A percentile compares a stretch with the other conserved stretches of the same genome.
phyloP scores from a whole-genome alignment of 2,113 vertebrate species.

The Dicerorhinus sumatrensis region DNA sequence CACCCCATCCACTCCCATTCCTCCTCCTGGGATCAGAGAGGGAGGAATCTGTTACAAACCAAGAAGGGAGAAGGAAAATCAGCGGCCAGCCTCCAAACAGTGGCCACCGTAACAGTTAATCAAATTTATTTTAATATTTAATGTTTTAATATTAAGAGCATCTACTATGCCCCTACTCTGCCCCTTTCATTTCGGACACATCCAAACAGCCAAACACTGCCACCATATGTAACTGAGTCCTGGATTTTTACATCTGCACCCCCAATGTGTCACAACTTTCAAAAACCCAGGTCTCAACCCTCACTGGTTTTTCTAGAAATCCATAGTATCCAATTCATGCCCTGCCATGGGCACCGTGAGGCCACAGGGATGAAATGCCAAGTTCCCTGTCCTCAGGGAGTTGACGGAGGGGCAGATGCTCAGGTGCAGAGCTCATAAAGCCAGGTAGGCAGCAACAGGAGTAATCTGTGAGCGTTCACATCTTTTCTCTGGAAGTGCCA shows the following conservation, averaged over 20 bases:
- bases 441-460: accelerated
- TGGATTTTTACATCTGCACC: not conserved
- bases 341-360: not conserved
- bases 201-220: not conserved
- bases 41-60: not conserved
- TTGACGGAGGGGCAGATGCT: accelerated
- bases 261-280: not conserved
- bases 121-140: not conserved
- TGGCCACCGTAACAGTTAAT: not conserved
- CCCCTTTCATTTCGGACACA: not conserved
- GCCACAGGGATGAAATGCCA: not conserved
- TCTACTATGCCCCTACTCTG: not conserved
- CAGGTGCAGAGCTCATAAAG: not conserved
- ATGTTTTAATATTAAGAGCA: not conserved
- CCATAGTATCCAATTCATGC: not conserved
- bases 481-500: not conserved
- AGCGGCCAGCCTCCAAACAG: not conserved
- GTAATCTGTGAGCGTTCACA: accelerated
- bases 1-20: no score
- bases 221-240: not conserved
- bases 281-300: not conserved
- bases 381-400: not conserved
- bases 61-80: no score
- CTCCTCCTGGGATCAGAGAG: not conserved
- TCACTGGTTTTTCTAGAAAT: not conserved